phyloP scores from a whole-genome alignment of 1,140 invertebrate genomes.

The Drosophila carrolli region DNA sequence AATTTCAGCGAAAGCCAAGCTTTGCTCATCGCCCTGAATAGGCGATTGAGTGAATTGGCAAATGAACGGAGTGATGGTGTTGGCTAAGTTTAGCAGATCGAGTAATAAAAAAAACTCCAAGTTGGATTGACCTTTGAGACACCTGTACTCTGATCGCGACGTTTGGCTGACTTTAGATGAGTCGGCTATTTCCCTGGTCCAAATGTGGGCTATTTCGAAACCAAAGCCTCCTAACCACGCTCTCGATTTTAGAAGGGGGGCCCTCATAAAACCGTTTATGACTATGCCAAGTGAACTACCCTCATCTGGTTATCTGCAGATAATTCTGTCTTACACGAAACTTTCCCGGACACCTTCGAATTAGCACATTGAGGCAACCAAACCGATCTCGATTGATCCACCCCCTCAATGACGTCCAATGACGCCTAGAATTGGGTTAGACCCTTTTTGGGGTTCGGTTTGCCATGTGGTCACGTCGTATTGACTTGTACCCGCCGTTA shows the following conservation, averaged over 20 bases:
- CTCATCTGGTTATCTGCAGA: conserved; percentile 33
- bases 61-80: neutral
- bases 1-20: conserved; percentile 43
- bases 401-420: neutral
- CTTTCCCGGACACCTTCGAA: conserved; percentile 17
- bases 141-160: neutral
- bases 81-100: conserved; percentile 4
- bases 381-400: conserved; percentile 16
- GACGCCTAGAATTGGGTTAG: neutral
- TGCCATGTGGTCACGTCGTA: conserved; percentile 8
- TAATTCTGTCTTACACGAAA: conserved; percentile 19
- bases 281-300: conserved; percentile 2
- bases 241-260: conserved; percentile 5
- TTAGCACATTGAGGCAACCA: conserved; percentile 18
- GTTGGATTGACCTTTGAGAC: conserved; percentile 15
- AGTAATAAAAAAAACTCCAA: neutral
- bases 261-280: conserved; percentile 10
- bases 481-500: neutral
- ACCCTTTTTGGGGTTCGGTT: neutral
- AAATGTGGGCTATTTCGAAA: neutral
- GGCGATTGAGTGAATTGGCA: conserved; percentile 6
- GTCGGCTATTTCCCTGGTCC: conserved; percentile 10
- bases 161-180: conserved; percentile 18
- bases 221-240: neutral
- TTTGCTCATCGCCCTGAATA: conserved; percentile 30